A percentile compares a stretch with the other conserved stretches of the same genome.
Evolutionary conservation across 2,113 vertebrate genomes (phyloP).

Genomic region (Arvicanthis niloticus): DNA sequence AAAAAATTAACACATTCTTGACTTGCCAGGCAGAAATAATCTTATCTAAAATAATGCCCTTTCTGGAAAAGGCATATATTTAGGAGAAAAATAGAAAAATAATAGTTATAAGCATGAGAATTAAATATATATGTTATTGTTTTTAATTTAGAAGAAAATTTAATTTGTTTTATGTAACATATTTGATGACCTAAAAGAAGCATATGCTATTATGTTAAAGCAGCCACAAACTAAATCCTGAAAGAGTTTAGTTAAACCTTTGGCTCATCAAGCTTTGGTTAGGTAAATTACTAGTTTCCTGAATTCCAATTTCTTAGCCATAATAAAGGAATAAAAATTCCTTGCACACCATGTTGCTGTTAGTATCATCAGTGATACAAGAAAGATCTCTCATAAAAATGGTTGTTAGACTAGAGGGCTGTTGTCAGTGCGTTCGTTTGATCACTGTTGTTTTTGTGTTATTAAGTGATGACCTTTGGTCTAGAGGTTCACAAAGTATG

Average conservation of each 20-base stretch:
- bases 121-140: not conserved
- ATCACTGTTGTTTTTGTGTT: not conserved
- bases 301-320: not conserved
- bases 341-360: not conserved
- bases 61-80: constrained; percentile 12
- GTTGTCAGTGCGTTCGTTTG: constrained; percentile 26
- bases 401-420: not conserved
- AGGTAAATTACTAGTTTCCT: not conserved
- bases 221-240: not conserved
- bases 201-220: not conserved
- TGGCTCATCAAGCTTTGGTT: not conserved
- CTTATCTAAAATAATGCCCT: constrained; percentile 44
- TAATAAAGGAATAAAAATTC: not conserved
- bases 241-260: constrained; percentile 5
- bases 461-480: not conserved
- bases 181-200: constrained; percentile 35
- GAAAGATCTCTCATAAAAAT: not conserved
- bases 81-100: constrained; percentile 6
- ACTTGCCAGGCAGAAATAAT: constrained; percentile 24
- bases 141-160: constrained; percentile 31
- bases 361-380: not conserved
- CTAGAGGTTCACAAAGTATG: not conserved
- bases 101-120: not conserved
- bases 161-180: not conserved
- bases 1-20: constrained; percentile 72